These are phyloP conservation scores for Vespertilio murinus DNA, from an alignment of 2,797 vertebrate genomes.

Conservation along the genomic window DNA sequence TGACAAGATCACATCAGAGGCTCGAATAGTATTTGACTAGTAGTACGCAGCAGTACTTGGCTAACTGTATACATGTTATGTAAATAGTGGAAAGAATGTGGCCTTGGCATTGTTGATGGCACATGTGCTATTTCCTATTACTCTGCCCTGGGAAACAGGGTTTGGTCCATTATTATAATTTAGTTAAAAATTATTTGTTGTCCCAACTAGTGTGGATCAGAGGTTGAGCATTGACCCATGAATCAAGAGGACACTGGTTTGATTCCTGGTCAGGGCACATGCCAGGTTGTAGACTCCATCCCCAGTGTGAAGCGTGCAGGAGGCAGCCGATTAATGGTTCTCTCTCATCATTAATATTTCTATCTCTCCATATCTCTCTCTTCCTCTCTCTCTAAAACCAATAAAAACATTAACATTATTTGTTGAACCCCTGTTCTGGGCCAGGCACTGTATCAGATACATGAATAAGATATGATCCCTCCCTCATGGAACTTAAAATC, in stretches of 20 bases:
- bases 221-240: too few relatives aligned
- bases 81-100: conserved; percentile 2
- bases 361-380: too few relatives aligned
- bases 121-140: conserved; percentile 28
- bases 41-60: background rate
- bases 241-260: too few relatives aligned
- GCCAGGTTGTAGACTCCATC: too few relatives aligned
- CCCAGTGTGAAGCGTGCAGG: too few relatives aligned
- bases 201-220: too few relatives aligned
- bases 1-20: background rate
- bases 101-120: background rate
- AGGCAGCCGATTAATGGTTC: too few relatives aligned
- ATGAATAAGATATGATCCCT: background rate
- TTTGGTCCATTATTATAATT: background rate
- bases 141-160: background rate
- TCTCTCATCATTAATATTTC: too few relatives aligned
- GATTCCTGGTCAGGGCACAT: too few relatives aligned
- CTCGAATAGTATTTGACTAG: background rate
- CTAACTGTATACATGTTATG: background rate
- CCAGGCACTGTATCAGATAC: background rate
- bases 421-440: background rate
- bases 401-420: background rate
- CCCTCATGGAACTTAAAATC: background rate
- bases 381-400: too few relatives aligned
- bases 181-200: conserved; percentile 9